Evolutionary conservation across 2,113 vertebrate genomes (phyloP).

Genomic region (Pachycephala philippinensis): DNA sequence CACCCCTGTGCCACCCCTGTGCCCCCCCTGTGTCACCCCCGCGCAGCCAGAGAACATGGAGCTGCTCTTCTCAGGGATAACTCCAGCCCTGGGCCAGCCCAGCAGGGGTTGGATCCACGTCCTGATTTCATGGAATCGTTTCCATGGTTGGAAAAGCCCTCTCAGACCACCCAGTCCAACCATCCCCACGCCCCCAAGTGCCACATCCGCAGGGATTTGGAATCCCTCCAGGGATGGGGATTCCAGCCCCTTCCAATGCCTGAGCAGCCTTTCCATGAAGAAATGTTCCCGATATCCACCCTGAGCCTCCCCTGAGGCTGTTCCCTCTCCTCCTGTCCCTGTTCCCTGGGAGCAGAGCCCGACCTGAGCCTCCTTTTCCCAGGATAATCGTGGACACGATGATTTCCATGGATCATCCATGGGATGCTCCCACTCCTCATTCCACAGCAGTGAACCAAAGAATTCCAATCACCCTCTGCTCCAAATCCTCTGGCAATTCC

Average conservation of each 20-base stretch:
- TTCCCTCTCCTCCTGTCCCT: neutral
- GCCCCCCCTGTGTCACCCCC: too few species aligned
- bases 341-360: neutral
- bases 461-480: neutral
- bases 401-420: neutral
- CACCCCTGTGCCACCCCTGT: too few species aligned
- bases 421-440: fast-evolving
- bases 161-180: too few species aligned
- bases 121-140: neutral
- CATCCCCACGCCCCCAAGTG: neutral
- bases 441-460: neutral
- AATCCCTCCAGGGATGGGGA: neutral
- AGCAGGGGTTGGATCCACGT: fast-evolving
- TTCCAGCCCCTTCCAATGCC: neutral
- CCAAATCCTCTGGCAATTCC: neutral
- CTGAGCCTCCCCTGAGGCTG: fast-evolving
- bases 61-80: fast-evolving
- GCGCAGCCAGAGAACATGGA: fast-evolving
- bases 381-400: fast-evolving
- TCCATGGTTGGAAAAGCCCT: neutral
- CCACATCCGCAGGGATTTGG: neutral
- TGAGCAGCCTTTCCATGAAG: neutral
- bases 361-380: neutral
- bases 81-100: neutral
- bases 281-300: neutral